Evolutionary conservation across 1,140 invertebrate species (phyloP).

Genomic region (Cardiocondyla obscurior): DNA sequence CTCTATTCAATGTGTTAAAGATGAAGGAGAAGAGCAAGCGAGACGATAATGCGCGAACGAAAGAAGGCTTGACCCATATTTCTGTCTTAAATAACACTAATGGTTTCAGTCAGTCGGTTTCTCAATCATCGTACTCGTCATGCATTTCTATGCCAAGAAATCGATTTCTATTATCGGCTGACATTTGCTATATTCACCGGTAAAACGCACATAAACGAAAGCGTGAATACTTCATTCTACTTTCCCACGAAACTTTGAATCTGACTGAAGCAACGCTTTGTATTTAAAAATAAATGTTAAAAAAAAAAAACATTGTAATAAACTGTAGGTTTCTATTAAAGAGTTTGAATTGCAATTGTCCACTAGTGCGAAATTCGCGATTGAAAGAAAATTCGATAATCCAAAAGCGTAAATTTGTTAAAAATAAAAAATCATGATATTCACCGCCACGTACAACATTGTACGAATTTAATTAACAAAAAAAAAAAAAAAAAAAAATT

Average conservation of each 20-base stretch:
- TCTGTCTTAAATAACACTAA: constrained; percentile 75
- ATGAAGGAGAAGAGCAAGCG: not conserved
- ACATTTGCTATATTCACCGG: not conserved
- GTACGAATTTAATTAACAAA: not conserved
- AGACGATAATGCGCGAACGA: not conserved
- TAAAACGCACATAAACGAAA: not conserved
- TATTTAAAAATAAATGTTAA: not conserved
- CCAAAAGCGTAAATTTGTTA: not conserved
- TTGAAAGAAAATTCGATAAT: not conserved
- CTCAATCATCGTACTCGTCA: not conserved
- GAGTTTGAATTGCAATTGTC: constrained; percentile 2
- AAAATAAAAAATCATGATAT: not conserved
- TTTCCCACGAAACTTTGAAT: not conserved
- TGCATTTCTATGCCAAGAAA: constrained; percentile 9
- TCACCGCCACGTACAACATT: no score
- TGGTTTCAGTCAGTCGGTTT: constrained; percentile 36
- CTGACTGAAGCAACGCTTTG: constrained; percentile 6
- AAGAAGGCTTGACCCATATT: constrained; percentile 74
- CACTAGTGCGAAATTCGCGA: not conserved
- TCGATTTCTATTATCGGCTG: constrained; percentile 2
- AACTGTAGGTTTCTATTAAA: not conserved
- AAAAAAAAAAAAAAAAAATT: not conserved
- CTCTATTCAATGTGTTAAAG: constrained; percentile 17
- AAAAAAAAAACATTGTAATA: not conserved
- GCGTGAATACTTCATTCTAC: not conserved